Base-by-base conservation (phyloP, 2,888 invertebrate genomes). In the Lasioglossum villosulum region DNA sequence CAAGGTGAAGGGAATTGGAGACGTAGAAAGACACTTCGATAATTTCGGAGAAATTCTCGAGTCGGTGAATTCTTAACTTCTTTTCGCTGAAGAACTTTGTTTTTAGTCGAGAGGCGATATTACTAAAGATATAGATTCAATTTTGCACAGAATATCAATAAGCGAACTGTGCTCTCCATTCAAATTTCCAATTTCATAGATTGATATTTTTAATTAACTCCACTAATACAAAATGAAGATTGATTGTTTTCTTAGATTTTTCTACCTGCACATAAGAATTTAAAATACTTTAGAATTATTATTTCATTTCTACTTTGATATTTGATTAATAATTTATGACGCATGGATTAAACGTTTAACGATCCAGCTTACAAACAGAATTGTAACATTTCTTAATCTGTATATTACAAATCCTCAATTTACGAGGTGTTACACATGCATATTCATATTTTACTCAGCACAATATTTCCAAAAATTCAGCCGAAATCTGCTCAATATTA, bases 381-480 rank as follows among this genome's bases (percentile, higher is more conserved):
- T 23, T 23, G 10, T 23, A 2, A 42, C 42, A 14, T 42, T 52
- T 10, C 52, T 23, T 52, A 52, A 10, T 3, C n/a, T n/a, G 8
- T 19, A 23, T 23, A 8, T 52, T 52, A 52, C 2, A 8, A 52
- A 52, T 10, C 0, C 42, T 42, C 14, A 14, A 42, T 52, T n/a
- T 10, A 52, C 10, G 52, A n/a, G n/a, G 1, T 52, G 10, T n/a
- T 52, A n/a, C 0, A 52, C n/a, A 52, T 10, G 23, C 10, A 10
- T 52, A 52, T n/a, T 52, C 19, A 52, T n/a, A 10, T 52, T 30
- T 14, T 1, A 6, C 16, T 0, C 1, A 6, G 63, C 63, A 30
- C 63, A 27, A 63, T 63, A 63, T 63, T 63, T 63, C 63, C 63
- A 63, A 30, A 30, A 63, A 63, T 27, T 59, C 56, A n/a, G n/a